Evolutionary conservation across 2,888 invertebrate genomes (phyloP).

Genomic region (Heliconius cydno): DNA sequence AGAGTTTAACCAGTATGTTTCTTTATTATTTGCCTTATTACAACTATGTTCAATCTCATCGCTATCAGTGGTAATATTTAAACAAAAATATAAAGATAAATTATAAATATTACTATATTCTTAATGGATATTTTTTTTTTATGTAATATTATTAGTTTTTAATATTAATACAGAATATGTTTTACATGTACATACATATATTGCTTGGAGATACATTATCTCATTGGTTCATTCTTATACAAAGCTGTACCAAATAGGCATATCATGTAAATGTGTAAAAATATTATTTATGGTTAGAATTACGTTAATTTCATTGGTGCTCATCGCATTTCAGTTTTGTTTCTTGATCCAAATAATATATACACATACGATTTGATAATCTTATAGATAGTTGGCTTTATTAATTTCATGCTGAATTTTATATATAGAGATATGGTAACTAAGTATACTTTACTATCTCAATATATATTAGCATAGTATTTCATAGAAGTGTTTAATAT

Average conservation of each 20-base stretch:
- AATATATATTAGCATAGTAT: conserved; percentile 30
- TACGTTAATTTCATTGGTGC: conserved; percentile 69
- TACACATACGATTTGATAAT: conserved; percentile 24
- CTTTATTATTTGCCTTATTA: background rate
- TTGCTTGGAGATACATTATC: conserved; percentile 16
- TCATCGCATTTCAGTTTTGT: conserved; percentile 64
- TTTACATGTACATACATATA: conserved; percentile 38
- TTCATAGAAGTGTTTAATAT: conserved; percentile 48
- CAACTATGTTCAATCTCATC: conserved; percentile 19
- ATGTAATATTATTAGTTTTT: conserved; percentile 8
- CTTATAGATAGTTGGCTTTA: conserved; percentile 22
- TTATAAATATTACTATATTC: conserved; percentile 11
- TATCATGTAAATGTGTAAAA: conserved; percentile 75
- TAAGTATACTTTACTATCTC: conserved; percentile 14
- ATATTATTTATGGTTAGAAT: conserved; percentile 70
- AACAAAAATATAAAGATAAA: background rate
- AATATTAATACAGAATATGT: conserved; percentile 23
- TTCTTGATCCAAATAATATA: conserved; percentile 46
- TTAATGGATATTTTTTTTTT: background rate
- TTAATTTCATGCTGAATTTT: conserved; percentile 17
- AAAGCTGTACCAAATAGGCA: conserved; percentile 43
- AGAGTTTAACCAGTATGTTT: conserved; percentile 9
- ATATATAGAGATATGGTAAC: conserved; percentile 7
- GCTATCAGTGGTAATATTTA: conserved; percentile 1
- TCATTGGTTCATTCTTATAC: conserved; percentile 32